Base-by-base conservation (phyloP, 2,113 vertebrate genomes). In the Xiphias gladius region DNA sequence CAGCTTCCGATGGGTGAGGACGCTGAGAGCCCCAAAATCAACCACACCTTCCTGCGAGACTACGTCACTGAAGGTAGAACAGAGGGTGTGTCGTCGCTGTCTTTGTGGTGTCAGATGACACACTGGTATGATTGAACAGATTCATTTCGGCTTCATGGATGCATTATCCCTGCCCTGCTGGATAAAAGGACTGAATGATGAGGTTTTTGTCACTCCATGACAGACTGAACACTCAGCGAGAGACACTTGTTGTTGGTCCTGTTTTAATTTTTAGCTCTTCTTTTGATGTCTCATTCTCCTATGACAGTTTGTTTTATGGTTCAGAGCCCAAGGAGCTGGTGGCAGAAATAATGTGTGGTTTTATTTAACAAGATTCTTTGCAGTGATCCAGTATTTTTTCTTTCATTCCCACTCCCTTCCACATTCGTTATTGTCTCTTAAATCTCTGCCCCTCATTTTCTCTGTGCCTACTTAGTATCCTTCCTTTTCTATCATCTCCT, bases 41-140 rank as follows among this genome's bases (percentile, higher is more conserved):
- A 98, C 97, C 97, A 98, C 96, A 97, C 97, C 96, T 99, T 99
- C 95, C 96, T 99, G 87, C 96, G 98, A 96, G 98, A 99, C 97
- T 99, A 99, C 95, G 98, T 99, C 96, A 99, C 98, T 73, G 98
- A 99, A 98, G 98, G 98, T 99, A 97, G 73, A 76, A 26, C 26
- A 39, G 80, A 64, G 39, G 0, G 22, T 50, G n/a, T 57, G 57
- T 83, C 11, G 8, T 70, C 5, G 6, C 37, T 22, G 39, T 37
- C 55, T 74, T 54, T 72, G 28, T 70, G 78, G 87, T 77, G 55
- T 84, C 88, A 41, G 22, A 73, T 87, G 39, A 69, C 80, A 65
- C n/a, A 19, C 73, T 54, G 57, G 22, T 64, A 20, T 74, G 82
- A 80, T 39, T 59, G 76, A 81, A 39, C 7, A 9, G 48, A 79